Evolutionary conservation across 2,888 invertebrate genomes (phyloP), one percentile per base, ranked within the genome.

Genomic region (Lymantria monacha): DNA sequence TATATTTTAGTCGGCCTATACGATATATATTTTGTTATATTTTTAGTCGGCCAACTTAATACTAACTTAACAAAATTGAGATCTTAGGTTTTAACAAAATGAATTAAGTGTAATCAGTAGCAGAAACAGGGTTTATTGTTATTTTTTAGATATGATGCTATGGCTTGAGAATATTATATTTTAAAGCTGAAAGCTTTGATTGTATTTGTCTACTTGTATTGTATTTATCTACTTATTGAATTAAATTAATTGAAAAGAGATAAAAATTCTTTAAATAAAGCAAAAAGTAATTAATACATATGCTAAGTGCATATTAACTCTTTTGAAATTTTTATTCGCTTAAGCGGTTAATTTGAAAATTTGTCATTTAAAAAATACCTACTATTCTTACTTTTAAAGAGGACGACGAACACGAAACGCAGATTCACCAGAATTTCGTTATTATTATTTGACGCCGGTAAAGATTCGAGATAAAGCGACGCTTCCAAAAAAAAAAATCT

Each of bases 341-440:
- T 9, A 38, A 5, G 12, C 38, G n/a, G 3, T n/a, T 38, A 1
- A 38, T 38, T 38, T 9, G 1, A 12, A 13, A 70, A 76, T 79
- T 75, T 73, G 69, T 69, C 70, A 77, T 76, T 70, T n/a, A 72
- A 73, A 70, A 74, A 75, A 76, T 72, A 68, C 72, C 66, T 74
- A 72, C 74, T 74, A 71, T 66, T 70, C 72, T 74, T 74, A 72
- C 74, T 55, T 74, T 66, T 58, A 52, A 44, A 61, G 47, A 60
- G 62, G 68, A 61, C 51, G 66, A 67, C 62, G 57, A 55, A 61
- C 66, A 63, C 64, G 67, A 70, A 74, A 81, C 76, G 78, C 76
- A 83, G 84, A 86, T 83, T 84, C 72, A 57, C 77, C 76, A 69
- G 79, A 81, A 81, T 85, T 76, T 79, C 74, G 76, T 83, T 85